These are phyloP conservation scores for Carduelis carduelis DNA, from an alignment of 2,797 vertebrate species.

Conservation along the genomic window DNA sequence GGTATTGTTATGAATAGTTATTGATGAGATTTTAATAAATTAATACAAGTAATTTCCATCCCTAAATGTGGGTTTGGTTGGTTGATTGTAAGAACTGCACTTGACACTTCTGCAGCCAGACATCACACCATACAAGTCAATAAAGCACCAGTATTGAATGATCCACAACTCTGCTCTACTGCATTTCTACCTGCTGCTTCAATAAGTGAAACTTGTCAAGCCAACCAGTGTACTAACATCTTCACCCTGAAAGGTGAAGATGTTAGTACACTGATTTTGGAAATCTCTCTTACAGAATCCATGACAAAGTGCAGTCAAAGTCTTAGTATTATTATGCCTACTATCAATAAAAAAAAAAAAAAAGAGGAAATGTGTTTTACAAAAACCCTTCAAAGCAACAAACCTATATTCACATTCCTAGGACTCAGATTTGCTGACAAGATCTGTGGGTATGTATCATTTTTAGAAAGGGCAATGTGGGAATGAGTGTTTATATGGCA, in stretches of 20 bases:
- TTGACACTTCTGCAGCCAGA: neutral
- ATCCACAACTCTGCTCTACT: neutral
- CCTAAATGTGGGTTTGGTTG: neutral
- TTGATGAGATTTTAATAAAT: neutral
- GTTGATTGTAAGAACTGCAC: neutral
- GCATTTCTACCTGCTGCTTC: neutral
- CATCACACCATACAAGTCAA: neutral
- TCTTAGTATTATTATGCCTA: neutral
- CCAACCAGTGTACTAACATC: fast-evolving
- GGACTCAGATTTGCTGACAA: neutral
- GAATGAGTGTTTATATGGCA: neutral
- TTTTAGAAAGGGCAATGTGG: neutral
- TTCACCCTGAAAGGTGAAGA: neutral
- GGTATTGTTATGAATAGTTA: neutral
- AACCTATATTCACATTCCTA: neutral
- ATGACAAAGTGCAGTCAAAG: neutral
- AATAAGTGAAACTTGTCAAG: neutral
- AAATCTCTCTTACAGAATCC: neutral
- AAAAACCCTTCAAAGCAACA: neutral
- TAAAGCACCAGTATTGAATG: fast-evolving
- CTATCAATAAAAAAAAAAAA: neutral
- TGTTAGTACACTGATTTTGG: neutral
- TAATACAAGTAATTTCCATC: neutral
- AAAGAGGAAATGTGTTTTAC: neutral
- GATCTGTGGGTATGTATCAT: neutral